Conservation (phyloP, 2,113 vertebrate species). For the Microtus montanus region DNA sequence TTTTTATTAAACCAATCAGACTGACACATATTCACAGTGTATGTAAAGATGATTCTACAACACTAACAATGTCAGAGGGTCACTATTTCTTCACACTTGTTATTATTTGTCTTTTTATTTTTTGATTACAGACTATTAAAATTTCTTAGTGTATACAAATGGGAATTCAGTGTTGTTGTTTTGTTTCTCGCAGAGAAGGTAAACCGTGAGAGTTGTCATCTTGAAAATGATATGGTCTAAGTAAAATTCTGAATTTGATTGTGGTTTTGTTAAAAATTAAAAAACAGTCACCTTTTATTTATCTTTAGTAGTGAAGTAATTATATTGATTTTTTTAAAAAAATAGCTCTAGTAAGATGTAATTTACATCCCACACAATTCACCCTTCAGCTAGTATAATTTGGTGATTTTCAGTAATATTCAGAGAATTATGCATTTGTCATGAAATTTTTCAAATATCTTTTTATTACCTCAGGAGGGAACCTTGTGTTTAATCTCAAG, state of each 20-base stretch:
- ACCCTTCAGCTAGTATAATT: background rate
- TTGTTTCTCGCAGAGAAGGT: background rate
- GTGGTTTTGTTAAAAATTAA: background rate
- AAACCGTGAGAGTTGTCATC: background rate
- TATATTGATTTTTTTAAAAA: background rate
- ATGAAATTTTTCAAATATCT: slow-evolving; percentile 14
- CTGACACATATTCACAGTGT: too few relatives aligned
- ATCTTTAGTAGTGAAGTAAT: slow-evolving; percentile 10
- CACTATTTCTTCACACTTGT: background rate
- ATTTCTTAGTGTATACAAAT: background rate
- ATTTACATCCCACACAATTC: background rate
- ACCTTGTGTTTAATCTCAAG: background rate
- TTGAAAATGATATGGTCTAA: background rate
- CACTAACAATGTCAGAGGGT: too few relatives aligned
- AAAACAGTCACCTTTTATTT: background rate
- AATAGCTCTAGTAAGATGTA: slow-evolving; percentile 16
- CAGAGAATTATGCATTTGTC: background rate
- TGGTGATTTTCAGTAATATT: background rate
- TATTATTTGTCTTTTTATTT: background rate
- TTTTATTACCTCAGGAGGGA: slow-evolving; percentile 24
- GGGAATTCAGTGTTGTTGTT: background rate
- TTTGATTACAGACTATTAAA: background rate
- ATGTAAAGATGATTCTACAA: background rate
- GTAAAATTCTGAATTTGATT: background rate
- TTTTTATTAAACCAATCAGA: too few relatives aligned